A percentile compares a stretch with the other conserved stretches of the same genome.
Evolutionary conservation across 2,113 vertebrate species (phyloP).

Genomic region (Scalopus aquaticus): DNA sequence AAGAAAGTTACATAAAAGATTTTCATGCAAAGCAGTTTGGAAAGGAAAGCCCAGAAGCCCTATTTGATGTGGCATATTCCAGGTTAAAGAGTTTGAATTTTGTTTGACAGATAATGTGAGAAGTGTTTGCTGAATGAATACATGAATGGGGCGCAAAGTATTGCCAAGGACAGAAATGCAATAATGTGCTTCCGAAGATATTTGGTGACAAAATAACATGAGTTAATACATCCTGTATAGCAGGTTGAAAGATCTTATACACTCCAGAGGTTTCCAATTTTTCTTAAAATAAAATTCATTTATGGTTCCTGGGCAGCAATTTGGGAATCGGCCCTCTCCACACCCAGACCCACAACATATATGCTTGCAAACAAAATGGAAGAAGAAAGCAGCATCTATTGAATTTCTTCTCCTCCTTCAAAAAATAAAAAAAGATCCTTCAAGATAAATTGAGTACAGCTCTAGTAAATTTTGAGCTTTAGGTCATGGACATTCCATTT

Average conservation of each 20-base stretch:
- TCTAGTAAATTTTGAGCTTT: constrained; percentile 44
- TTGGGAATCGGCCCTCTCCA: constrained; percentile 43
- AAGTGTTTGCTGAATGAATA: constrained; percentile 50
- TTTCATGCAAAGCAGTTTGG: background rate
- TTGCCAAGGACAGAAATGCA: constrained; percentile 64
- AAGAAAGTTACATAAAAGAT: background rate
- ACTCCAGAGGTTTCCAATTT: constrained; percentile 76
- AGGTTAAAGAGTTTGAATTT: constrained; percentile 2
- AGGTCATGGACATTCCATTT: constrained; percentile 52
- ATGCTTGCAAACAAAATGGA: constrained; percentile 62
- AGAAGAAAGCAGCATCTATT: constrained; percentile 61
- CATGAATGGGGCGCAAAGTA: background rate
- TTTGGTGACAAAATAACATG: constrained; percentile 53
- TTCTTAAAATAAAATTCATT: constrained; percentile 77
- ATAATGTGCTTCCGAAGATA: constrained; percentile 64
- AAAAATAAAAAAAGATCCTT: constrained; percentile 24
- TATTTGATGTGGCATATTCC: background rate
- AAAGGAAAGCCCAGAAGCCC: background rate
- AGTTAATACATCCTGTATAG: constrained; percentile 60
- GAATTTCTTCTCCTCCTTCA: constrained; percentile 44
- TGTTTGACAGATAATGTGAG: background rate
- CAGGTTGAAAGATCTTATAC: constrained; percentile 69
- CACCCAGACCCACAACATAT: constrained; percentile 46
- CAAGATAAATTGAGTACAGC: constrained; percentile 61
- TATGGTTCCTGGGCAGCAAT: constrained; percentile 48